A percentile compares a stretch with the other conserved stretches of the same genome.
Conservation (phyloP, 2,888 invertebrate species). For the Cataglyphis altisquamis region DNA sequence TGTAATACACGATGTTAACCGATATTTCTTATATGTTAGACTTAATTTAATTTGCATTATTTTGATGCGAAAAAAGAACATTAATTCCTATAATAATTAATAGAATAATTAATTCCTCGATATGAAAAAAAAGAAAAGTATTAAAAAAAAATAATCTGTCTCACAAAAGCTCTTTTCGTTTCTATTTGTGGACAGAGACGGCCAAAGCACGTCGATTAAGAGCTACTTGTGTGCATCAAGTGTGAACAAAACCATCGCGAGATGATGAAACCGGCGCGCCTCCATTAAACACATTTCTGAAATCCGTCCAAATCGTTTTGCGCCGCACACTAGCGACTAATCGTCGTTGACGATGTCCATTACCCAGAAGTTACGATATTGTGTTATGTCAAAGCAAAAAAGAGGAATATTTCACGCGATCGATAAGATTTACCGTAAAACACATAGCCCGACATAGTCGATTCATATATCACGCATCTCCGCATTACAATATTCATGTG, state of each 20-base stretch:
- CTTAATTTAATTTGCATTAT: no score
- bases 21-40: no score
- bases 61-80: no score
- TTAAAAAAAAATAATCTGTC: not conserved
- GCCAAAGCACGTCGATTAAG: conserved; percentile 65
- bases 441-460: not conserved
- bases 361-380: conserved; percentile 49
- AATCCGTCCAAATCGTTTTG: conserved; percentile 75
- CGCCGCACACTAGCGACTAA: conserved; percentile 56
- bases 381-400: not conserved
- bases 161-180: not conserved
- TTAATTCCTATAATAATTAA: no score
- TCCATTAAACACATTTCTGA: conserved; percentile 71
- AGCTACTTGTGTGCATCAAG: conserved; percentile 63
- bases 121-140: not conserved
- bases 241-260: conserved; percentile 71
- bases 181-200: conserved; percentile 45
- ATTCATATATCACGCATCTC: not conserved
- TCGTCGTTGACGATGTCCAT: conserved; percentile 59
- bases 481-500: not conserved
- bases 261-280: conserved; percentile 72
- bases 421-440: not conserved
- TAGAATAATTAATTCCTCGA: not conserved
- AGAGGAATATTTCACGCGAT: not conserved
- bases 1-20: no score